Evolutionary conservation across 2,113 vertebrate species (phyloP).

Genomic region (Erpornis zantholeuca): DNA sequence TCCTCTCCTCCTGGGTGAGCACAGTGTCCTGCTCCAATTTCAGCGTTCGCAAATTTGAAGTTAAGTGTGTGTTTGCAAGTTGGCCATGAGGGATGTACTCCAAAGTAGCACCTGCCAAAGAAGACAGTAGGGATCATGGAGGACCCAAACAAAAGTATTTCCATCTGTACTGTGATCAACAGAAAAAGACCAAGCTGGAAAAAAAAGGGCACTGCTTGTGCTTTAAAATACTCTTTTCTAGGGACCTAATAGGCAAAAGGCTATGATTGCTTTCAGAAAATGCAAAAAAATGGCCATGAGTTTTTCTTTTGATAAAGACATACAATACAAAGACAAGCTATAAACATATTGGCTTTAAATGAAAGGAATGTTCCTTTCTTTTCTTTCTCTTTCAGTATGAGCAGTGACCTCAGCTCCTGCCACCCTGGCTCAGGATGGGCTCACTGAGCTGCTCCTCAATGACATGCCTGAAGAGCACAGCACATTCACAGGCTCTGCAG

Average conservation of each 20-base stretch:
- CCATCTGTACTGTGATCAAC: neutral
- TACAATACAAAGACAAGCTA: neutral
- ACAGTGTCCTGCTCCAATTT: constrained; percentile 33
- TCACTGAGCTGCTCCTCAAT: neutral
- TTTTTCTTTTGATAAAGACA: neutral
- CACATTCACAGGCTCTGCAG: rapidly evolving
- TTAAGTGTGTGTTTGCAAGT: constrained; percentile 19
- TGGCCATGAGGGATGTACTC: constrained; percentile 41
- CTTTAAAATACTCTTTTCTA: neutral
- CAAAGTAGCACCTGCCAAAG: constrained; percentile 55
- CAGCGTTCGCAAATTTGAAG: constrained; percentile 9
- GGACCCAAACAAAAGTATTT: neutral
- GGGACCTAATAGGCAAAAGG: neutral
- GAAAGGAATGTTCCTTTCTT: neutral
- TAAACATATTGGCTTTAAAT: neutral
- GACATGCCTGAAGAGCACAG: neutral
- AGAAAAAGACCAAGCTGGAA: no score
- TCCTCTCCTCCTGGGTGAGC: constrained; percentile 55
- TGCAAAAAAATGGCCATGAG: rapidly evolving
- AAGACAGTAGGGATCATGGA: neutral
- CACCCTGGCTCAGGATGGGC: neutral
- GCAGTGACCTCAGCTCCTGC: neutral
- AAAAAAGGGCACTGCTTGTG: neutral
- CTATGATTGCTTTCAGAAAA: neutral
- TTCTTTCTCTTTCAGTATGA: neutral